Base-by-base conservation (phyloP, 1,140 invertebrate species). In the Drosophila pandora region DNA sequence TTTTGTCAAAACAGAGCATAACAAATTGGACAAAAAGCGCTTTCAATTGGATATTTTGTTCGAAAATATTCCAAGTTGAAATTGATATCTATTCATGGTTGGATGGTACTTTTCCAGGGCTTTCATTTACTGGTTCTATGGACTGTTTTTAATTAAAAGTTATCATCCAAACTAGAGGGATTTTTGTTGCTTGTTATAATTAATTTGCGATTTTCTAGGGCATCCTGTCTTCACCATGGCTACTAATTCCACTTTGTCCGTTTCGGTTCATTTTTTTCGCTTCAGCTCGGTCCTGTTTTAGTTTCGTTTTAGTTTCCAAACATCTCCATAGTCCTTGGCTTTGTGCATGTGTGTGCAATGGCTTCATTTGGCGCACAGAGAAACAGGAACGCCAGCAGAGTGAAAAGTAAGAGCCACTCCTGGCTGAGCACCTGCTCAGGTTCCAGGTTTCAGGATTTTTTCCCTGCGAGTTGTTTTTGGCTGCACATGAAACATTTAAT, bases 361-460 rank as follows among this genome's bases (percentile, higher is more conserved):
- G 73, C 73, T 85, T 85, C 77, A 85, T 80, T 80, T 74, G 59
- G 64, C 55, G 41, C 68, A 62, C 63, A 56, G 58, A 63, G 17
- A 32, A 61, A 48, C 59, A 48, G 48, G 10, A 54, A 22, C 52
- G 22, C 43, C 32, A 25, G 34, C 45, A 17, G 12, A 53, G 39
- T 30, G 13, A 39, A 49, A 22, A 37, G 45, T 28, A 48, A 43
- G 23, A 45, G 41, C 61, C 56, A 79, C 68, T 71, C 55, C 41
- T 56, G 47, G 48, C 56, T 59, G 50, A 56, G 76, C 49, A 58
- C 59, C 45, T 55, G 43, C 13, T 50, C 23, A 21, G 37, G 39
- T 39, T 37, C 8, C 12, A 17, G 41, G 21, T n/a, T 37, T 1
- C 34, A 37, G 34, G 0, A 9, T 37, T n/a, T 37, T 37, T 7